Conservation (phyloP, 2,113 vertebrate genomes). For the Smithornis capensis region DNA sequence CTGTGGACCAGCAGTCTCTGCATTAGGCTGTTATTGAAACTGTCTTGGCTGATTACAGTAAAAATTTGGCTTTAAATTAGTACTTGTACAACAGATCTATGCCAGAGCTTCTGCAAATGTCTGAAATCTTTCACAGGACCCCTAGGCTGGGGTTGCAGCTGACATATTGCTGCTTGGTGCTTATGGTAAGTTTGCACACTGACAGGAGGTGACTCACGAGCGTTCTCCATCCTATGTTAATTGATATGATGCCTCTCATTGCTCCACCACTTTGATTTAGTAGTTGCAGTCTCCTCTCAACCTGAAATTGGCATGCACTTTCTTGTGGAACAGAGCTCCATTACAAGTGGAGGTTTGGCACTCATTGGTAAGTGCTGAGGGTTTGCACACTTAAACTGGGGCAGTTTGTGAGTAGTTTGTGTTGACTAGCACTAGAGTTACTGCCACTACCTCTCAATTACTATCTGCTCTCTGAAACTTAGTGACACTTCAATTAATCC, state of each 20-base stretch:
- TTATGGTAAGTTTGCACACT: conserved; percentile 3
- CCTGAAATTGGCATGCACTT: background rate
- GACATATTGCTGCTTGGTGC: background rate
- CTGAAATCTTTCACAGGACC: background rate
- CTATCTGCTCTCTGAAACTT: conserved; percentile 29
- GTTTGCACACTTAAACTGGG: background rate
- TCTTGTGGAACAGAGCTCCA: background rate
- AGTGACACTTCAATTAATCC: background rate
- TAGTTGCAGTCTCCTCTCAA: background rate
- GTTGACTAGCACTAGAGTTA: conserved; percentile 2
- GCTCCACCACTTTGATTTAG: background rate
- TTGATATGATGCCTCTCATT: background rate
- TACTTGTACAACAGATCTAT: background rate
- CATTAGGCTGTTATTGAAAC: background rate
- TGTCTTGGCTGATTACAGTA: conserved; percentile 20
- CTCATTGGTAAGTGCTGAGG: background rate
- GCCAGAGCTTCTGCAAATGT: conserved; percentile 27
- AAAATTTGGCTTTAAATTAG: conserved; percentile 13
- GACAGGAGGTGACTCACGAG: background rate
- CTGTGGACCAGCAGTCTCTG: background rate
- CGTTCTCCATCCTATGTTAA: background rate
- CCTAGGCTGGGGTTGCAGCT: background rate
- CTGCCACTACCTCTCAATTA: conserved; percentile 42
- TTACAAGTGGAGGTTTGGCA: background rate
- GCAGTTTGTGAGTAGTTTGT: background rate